These are phyloP conservation scores for Melanchra persicariae DNA, from an alignment of 2,888 invertebrate genomes.

Conservation along the genomic window DNA sequence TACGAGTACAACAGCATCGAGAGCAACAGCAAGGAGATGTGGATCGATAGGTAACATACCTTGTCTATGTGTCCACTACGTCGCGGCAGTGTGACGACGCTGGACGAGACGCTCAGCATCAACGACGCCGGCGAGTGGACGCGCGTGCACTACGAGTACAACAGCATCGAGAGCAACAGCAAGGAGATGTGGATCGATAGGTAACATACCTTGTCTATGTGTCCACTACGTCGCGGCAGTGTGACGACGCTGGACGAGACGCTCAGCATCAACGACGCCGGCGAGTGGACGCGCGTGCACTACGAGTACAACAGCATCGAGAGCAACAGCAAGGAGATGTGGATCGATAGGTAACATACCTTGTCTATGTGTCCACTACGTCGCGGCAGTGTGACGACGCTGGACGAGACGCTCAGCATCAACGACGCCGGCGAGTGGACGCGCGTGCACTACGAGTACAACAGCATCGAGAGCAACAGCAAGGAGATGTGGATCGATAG, in stretches of 20 bases:
- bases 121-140: too few relatives aligned
- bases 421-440: constrained; percentile 87
- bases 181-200: too few relatives aligned
- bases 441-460: constrained; percentile 83
- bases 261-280: too few relatives aligned
- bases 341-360: too few relatives aligned
- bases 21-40: constrained; percentile 83
- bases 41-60: constrained; percentile 71
- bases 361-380: constrained; percentile 67
- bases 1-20: constrained; percentile 47
- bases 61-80: background rate
- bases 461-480: constrained; percentile 75
- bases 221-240: background rate
- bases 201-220: too few relatives aligned
- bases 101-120: background rate
- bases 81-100: constrained; percentile 2
- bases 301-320: too few relatives aligned
- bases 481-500: constrained; percentile 89
- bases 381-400: constrained; percentile 84
- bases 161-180: too few relatives aligned
- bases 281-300: too few relatives aligned
- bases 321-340: too few relatives aligned
- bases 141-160: too few relatives aligned
- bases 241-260: background rate
- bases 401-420: constrained; percentile 87